These are phyloP conservation scores for Phenganax stokvisi DNA, from an alignment of 92 coral and sea anemone genomes.

Conservation along the genomic window DNA sequence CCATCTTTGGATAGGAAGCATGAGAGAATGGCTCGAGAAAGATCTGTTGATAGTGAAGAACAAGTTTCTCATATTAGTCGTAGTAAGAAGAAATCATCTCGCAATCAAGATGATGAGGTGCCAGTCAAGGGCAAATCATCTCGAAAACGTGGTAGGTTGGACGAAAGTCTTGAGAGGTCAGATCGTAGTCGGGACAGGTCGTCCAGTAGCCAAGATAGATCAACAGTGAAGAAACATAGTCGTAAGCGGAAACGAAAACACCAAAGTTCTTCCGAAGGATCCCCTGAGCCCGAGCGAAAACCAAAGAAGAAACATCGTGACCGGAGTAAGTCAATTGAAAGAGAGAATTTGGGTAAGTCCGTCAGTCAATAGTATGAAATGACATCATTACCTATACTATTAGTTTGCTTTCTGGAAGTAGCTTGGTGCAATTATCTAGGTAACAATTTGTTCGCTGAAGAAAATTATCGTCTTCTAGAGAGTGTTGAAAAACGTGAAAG, in stretches of 20 bases:
- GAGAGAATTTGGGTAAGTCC: slow-evolving; percentile 35
- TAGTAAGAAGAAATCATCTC: not conserved
- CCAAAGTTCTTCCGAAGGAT: slow-evolving; percentile 8
- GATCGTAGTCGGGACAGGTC: not conserved
- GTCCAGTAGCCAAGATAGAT: slow-evolving; percentile 8
- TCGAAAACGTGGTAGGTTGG: not conserved
- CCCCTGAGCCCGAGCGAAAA: slow-evolving; percentile 26
- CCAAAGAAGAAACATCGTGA: slow-evolving; percentile 43
- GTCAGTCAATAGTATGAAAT: not conserved
- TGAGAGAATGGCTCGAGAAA: not conserved
- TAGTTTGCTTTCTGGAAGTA: too few species aligned
- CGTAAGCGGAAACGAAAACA: not conserved
- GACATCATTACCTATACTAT: too few species aligned
- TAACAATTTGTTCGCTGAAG: not conserved
- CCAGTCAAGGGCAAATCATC: not conserved
- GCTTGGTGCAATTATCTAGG: too few species aligned
- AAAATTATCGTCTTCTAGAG: slow-evolving; percentile 24
- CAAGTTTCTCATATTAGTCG: not conserved
- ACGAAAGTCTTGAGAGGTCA: not conserved
- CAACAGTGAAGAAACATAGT: slow-evolving; percentile 13
- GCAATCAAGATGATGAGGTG: not conserved
- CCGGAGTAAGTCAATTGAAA: slow-evolving; percentile 41
- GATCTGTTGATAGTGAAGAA: slow-evolving; percentile 1
- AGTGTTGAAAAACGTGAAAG: slow-evolving; percentile 18
- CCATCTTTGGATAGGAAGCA: not conserved